Evolutionary conservation across 2,888 invertebrate species (phyloP).

Genomic region (Syrphus vitripennis): DNA sequence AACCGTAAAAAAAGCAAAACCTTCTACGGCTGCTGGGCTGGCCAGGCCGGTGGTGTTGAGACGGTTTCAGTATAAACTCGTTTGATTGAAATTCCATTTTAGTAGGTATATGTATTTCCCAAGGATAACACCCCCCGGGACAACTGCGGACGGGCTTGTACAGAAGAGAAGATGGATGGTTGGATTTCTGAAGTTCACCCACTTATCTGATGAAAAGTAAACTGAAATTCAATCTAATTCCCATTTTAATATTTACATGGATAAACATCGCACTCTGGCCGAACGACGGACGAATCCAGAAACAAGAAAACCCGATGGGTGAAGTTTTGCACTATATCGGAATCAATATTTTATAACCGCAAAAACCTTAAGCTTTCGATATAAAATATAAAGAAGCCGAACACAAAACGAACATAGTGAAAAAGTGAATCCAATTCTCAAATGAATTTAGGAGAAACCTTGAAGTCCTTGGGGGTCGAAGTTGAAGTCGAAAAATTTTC

Average conservation of each 20-base stretch:
- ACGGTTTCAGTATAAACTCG: slow-evolving; percentile 55
- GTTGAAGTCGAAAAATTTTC: slow-evolving; percentile 16
- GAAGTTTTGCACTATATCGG: slow-evolving; percentile 48
- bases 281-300: neutral
- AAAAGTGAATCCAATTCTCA: slow-evolving; percentile 30
- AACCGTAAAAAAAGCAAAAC: neutral
- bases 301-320: slow-evolving; percentile 16
- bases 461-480: slow-evolving; percentile 8
- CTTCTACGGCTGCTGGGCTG: neutral
- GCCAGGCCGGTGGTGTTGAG: no score
- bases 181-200: slow-evolving; percentile 26
- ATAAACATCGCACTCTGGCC: slow-evolving; percentile 54
- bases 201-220: slow-evolving; percentile 69
- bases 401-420: neutral
- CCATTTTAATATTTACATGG: slow-evolving; percentile 71
- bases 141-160: neutral
- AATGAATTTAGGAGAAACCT: slow-evolving; percentile 51
- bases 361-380: slow-evolving; percentile 42
- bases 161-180: neutral
- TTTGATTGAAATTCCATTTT: slow-evolving; percentile 62
- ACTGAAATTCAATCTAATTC: slow-evolving; percentile 71
- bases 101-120: slow-evolving; percentile 38
- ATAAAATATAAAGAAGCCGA: neutral
- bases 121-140: slow-evolving; percentile 3
- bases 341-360: slow-evolving; percentile 66